These are phyloP conservation scores for Agrochola lychnidis DNA, from an alignment of 2,888 invertebrate genomes.

Conservation along the genomic window DNA sequence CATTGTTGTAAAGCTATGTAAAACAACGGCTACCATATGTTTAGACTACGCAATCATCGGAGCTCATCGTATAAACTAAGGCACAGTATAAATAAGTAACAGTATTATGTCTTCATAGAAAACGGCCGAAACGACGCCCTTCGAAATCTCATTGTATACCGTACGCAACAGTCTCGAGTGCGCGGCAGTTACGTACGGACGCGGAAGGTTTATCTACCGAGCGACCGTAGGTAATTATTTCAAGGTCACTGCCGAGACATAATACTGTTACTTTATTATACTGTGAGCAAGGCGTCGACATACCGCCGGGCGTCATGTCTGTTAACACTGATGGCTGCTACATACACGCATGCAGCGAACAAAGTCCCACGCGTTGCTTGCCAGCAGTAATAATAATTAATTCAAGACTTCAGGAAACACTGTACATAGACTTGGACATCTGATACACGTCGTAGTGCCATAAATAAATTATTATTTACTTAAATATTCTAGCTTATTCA, in stretches of 20 bases:
- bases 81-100: neutral
- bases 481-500: constrained; percentile 22
- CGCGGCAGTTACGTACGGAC: too few relatives aligned
- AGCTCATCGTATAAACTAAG: constrained; percentile 18
- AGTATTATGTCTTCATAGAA: too few relatives aligned
- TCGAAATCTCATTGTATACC: too few relatives aligned
- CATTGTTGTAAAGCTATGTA: constrained; percentile 25
- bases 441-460: neutral
- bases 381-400: neutral
- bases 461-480: constrained; percentile 15
- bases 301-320: constrained; percentile 18
- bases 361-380: neutral
- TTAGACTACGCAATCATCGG: constrained; percentile 22
- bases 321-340: constrained; percentile 19
- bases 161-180: too few relatives aligned
- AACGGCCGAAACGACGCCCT: too few relatives aligned
- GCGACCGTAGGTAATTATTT: too few relatives aligned
- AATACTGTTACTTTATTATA: too few relatives aligned
- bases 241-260: too few relatives aligned
- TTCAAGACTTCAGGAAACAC: constrained; percentile 13
- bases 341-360: neutral
- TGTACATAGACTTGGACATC: constrained; percentile 1
- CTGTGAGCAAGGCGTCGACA: constrained; percentile 1
- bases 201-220: too few relatives aligned
- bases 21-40: constrained; percentile 35